These are phyloP conservation scores for Ceratoteleas bidentatus DNA, from an alignment of 1,140 invertebrate genomes.

Conservation along the genomic window DNA sequence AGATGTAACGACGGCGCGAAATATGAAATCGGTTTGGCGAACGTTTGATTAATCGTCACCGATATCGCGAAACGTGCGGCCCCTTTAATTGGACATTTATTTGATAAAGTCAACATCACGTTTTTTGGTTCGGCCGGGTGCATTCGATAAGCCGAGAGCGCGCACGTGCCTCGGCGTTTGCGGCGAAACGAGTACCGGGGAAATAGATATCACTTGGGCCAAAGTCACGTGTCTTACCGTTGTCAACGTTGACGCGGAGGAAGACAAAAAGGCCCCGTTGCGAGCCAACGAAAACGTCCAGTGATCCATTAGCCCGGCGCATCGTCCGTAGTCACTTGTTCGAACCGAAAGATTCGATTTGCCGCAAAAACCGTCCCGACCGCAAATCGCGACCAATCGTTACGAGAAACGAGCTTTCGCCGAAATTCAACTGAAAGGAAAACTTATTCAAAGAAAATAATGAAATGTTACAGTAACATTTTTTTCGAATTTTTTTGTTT, in stretches of 20 bases:
- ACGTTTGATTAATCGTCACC: constrained; percentile 21
- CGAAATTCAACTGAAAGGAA: too few relatives aligned
- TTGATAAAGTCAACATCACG: constrained; percentile 55
- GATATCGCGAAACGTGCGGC: constrained; percentile 33
- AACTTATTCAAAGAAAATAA: too few relatives aligned
- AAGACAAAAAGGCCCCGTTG: constrained; percentile 36
- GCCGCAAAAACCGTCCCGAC: constrained; percentile 15
- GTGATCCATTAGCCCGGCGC: constrained; percentile 32
- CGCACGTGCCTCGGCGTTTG: constrained; percentile 40
- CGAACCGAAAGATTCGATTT: constrained; percentile 30
- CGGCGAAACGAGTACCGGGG: constrained; percentile 13
- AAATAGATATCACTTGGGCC: constrained; percentile 48
- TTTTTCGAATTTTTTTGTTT: too few relatives aligned
- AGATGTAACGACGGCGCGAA: too few relatives aligned
- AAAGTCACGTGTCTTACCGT: constrained; percentile 42
- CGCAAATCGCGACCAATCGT: constrained; percentile 19
- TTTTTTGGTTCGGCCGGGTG: constrained; percentile 34
- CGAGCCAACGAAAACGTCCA: constrained; percentile 29
- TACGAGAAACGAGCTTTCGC: too few relatives aligned
- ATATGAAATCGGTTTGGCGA: background rate
- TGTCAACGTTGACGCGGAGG: constrained; percentile 42
- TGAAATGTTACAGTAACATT: too few relatives aligned
- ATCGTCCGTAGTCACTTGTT: constrained; percentile 12
- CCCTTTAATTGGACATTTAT: constrained; percentile 53
- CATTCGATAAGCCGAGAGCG: constrained; percentile 31